Evolutionary conservation across 2,113 vertebrate species (phyloP).

Genomic region (Ciconia maguari): DNA sequence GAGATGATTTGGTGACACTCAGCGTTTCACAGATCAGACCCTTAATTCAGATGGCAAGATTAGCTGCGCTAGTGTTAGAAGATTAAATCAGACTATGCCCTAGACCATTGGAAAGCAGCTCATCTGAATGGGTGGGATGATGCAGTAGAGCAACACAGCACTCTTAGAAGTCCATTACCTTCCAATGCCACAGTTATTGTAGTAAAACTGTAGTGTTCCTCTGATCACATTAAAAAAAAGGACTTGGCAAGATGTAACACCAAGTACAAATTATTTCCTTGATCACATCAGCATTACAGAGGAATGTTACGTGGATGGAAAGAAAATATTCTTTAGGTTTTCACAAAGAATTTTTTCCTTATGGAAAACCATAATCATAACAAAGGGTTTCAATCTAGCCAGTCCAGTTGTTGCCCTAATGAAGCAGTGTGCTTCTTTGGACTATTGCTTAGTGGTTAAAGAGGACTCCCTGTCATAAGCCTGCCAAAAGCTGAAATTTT

Average conservation of each 20-base stretch:
- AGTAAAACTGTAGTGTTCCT: neutral
- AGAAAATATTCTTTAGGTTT: neutral
- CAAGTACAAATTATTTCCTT: accelerated
- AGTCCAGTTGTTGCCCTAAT: neutral
- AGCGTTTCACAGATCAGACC: neutral
- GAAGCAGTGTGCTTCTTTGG: neutral
- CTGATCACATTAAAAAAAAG: neutral
- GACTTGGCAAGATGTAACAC: neutral
- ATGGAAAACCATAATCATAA: neutral
- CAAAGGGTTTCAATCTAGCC: neutral
- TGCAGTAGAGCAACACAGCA: neutral
- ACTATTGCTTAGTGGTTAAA: neutral
- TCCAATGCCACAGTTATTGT: neutral
- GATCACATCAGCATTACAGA: neutral
- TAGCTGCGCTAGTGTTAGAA: neutral
- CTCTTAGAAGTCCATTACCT: neutral
- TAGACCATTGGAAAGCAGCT: neutral
- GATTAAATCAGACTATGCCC: neutral
- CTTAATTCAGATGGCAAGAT: neutral
- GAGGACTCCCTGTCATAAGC: neutral
- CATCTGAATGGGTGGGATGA: neutral
- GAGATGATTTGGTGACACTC: neutral
- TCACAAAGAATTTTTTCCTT: neutral
- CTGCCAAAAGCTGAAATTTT: neutral
- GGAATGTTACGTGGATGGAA: accelerated